These are phyloP conservation scores for Vimba vimba DNA, from an alignment of 2,113 vertebrate species.

Conservation along the genomic window DNA sequence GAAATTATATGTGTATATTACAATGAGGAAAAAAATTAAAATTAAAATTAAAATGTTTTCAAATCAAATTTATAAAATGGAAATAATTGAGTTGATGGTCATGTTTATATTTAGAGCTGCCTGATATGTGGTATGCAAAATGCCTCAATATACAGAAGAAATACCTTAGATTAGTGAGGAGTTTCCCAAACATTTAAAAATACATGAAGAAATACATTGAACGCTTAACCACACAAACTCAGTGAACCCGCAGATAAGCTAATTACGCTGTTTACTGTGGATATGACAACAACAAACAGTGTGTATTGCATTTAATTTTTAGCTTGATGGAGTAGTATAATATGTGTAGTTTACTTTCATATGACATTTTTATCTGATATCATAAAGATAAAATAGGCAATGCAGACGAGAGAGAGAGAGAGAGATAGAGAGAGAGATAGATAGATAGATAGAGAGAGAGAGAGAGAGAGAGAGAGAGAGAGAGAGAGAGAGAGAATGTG, in stretches of 20 bases:
- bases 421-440: background rate
- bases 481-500: too few relatives aligned
- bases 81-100: background rate
- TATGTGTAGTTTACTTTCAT: background rate
- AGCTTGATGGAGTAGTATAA: background rate
- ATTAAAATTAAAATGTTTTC: background rate
- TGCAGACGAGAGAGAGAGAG: background rate
- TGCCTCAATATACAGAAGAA: background rate
- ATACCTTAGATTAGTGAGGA: background rate
- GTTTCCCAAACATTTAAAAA: background rate
- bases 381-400: slow-evolving; percentile 21
- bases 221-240: background rate
- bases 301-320: slow-evolving; percentile 12
- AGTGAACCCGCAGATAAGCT: background rate
- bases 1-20: background rate
- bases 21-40: background rate
- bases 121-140: background rate
- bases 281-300: background rate
- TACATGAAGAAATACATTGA: background rate
- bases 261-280: background rate
- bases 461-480: too few relatives aligned
- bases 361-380: background rate
- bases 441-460: background rate
- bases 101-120: background rate
- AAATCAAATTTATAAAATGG: background rate